phyloP scores from a whole-genome alignment of 2,797 vertebrate genomes.

The Spheniscus humboldti region DNA sequence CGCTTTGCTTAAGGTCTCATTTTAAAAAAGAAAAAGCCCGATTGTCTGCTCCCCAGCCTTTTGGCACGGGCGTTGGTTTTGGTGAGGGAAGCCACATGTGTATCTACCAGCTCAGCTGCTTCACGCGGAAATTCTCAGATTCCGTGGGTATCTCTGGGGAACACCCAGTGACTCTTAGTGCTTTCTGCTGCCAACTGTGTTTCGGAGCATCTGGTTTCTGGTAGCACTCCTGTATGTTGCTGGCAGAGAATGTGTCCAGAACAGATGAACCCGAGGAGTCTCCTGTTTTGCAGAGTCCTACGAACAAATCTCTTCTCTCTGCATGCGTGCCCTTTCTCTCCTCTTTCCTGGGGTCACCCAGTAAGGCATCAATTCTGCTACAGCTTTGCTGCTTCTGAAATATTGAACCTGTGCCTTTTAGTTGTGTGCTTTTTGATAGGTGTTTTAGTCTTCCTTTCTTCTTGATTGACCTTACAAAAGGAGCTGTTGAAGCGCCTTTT shows the following conservation, averaged over 20 bases:
- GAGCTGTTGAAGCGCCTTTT: not conserved
- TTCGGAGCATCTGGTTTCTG: not conserved
- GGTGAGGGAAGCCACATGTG: not conserved
- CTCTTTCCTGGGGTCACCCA: not conserved
- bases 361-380: not conserved
- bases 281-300: not conserved
- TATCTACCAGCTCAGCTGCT: not conserved
- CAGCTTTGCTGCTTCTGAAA: not conserved
- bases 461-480: not conserved
- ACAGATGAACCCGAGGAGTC: not conserved
- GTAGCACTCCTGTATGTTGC: not conserved
- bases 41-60: not conserved
- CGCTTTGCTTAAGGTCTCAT: not conserved
- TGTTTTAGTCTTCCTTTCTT: not conserved
- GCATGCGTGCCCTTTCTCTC: not conserved
- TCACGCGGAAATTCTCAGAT: not conserved
- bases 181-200: not conserved
- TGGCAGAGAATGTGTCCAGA: not conserved
- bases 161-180: not conserved
- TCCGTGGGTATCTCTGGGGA: not conserved
- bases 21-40: not conserved
- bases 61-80: not conserved
- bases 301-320: not conserved
- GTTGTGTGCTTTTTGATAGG: not conserved
- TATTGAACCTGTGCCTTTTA: not conserved